Base-by-base conservation (phyloP, 2,888 invertebrate genomes). In the Abrostola tripartita region DNA sequence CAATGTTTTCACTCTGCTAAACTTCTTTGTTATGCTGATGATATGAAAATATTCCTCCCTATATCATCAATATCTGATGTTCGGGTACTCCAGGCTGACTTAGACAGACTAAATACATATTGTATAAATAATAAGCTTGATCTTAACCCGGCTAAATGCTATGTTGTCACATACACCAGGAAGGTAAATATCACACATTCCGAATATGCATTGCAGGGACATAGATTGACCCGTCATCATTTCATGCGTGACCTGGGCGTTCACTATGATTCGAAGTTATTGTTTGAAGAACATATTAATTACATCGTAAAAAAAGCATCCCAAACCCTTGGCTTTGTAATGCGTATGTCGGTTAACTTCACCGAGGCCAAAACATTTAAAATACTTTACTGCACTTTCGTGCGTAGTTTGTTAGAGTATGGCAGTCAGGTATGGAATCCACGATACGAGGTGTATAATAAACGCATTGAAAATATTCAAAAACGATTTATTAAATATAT, bases 21-120 rank as follows among this genome's bases (percentile, higher is more conserved):
- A 37, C 38, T 59, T 7, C 35, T 58, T 5, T 58, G 58, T 35
- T 58, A 41, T 36, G 58, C 58, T 12, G 58, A 58, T 14, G 51
- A 59, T 36, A 59, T 59, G 58, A 51, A 59, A 59, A 59, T 59
- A 0, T 59, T 35, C 14, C 10, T 36, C 5, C 9, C 60, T 2
- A 47, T 60, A 14, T 52, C 60, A 47, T 60, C 60, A 5, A 7
- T 8, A 7, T 35, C 52, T 10, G 47, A 60, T n/a, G 24, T 37
- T n/a, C n/a, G n/a, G 7, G 9, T 9, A 12, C 36, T 42, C 11
- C 58, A 59, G 14, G n/a, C 35, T 10, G 51, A 59, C 10, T 10
- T 59, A 42, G 6, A 4, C 0, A 36, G 42, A 0, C 52, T 59
- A n/a, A 36, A 52, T 4, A 14, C 11, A 0, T 59, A 52, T 36